Percentiles rank a stretch among this genome's conserved stretches.
phyloP scores from a whole-genome alignment of 23 tunicate genomes.

The Trididemnum nubilum region DNA sequence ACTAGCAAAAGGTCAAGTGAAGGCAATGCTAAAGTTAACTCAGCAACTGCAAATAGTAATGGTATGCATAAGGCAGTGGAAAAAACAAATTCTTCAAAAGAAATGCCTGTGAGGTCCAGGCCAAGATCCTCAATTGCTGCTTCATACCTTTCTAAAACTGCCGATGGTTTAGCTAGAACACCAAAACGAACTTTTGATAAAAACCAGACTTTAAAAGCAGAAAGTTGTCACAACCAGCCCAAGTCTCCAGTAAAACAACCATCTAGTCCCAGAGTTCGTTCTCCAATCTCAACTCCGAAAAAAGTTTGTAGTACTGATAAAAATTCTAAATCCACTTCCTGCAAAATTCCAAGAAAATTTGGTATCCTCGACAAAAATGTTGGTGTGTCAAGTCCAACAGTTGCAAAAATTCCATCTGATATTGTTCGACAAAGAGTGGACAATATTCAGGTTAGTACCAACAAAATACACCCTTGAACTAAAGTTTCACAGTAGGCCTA shows the following conservation, averaged over 20 bases:
- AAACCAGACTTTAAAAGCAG: background rate
- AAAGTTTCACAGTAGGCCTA: too few species aligned
- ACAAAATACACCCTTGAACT: too few species aligned
- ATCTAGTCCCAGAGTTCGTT: background rate
- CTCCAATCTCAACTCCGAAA: conserved; percentile 17
- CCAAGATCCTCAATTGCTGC: conserved; percentile 59
- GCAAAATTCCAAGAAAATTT: background rate
- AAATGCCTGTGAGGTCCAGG: background rate
- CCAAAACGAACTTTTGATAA: conserved; percentile 32
- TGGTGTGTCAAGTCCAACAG: conserved; percentile 45
- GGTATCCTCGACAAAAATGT: background rate
- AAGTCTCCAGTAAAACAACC: background rate
- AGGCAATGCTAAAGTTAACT: too few species aligned
- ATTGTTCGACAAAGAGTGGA: conserved; percentile 58
- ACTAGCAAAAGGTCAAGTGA: too few species aligned
- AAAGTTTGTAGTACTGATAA: background rate
- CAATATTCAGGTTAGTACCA: conserved; percentile 47
- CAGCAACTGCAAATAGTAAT: too few species aligned
- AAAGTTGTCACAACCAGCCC: background rate
- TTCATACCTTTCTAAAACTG: conserved; percentile 45
- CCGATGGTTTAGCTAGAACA: conserved; percentile 53
- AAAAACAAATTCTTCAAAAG: background rate
- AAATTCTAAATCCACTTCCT: background rate
- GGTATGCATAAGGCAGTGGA: too few species aligned
- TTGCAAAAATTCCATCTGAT: conserved; percentile 51